phyloP scores from a whole-genome alignment of 1,140 invertebrate species.

The Halesus radiatus region DNA sequence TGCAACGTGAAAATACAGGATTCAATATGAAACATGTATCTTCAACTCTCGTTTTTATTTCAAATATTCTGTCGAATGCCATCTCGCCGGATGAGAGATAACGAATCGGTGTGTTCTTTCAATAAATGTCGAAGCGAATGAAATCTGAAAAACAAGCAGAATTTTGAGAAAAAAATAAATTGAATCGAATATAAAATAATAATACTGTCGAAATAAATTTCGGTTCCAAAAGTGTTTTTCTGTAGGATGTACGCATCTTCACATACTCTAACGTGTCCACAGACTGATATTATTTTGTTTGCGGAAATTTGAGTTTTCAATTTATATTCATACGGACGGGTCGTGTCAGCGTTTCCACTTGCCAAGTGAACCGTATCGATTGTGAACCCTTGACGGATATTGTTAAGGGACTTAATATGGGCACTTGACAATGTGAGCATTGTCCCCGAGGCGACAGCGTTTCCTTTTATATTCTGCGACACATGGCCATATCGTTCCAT shows the following conservation, averaged over 20 bases:
- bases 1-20: no score
- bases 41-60: no score
- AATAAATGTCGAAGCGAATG: no score
- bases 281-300: constrained; percentile 31
- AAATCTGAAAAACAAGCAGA: no score
- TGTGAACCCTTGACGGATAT: constrained; percentile 33
- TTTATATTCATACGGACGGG: constrained; percentile 34
- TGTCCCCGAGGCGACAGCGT: constrained; percentile 7
- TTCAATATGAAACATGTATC: no score
- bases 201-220: not conserved
- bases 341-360: constrained; percentile 10
- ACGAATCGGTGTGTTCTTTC: no score
- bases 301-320: constrained; percentile 35
- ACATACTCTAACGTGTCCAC: not conserved
- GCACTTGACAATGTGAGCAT: constrained; percentile 41
- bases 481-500: constrained; percentile 22
- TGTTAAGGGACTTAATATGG: constrained; percentile 40
- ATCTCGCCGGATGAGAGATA: no score
- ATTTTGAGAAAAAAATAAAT: no score
- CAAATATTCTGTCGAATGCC: no score
- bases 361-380: constrained; percentile 31
- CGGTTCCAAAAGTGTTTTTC: constrained; percentile 11
- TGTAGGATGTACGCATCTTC: not conserved
- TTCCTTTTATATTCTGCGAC: constrained; percentile 21
- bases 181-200: no score